Conservation (phyloP, 53 echinoderm and acorn worm species). For the Arbacia lixula region DNA sequence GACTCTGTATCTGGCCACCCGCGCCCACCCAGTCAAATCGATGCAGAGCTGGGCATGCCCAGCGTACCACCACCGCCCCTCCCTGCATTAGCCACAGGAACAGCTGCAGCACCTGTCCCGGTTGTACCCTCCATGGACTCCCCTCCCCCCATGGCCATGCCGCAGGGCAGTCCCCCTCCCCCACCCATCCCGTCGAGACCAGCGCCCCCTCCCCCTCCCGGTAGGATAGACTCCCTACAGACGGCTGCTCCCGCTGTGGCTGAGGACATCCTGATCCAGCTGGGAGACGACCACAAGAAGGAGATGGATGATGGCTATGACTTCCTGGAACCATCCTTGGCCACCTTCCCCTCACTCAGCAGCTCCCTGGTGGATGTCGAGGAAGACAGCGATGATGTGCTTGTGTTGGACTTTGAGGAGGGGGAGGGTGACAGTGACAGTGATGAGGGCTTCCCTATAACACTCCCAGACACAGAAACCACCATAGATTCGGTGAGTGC, state of each 20-base stretch:
- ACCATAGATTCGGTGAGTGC: slow-evolving; percentile 41
- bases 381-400: slow-evolving; percentile 5
- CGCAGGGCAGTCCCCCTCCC: background rate
- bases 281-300: slow-evolving; percentile 5
- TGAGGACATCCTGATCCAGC: slow-evolving; percentile 8
- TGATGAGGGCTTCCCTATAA: slow-evolving; percentile 4
- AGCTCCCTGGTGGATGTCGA: too few relatives aligned
- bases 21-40: slow-evolving; percentile 7
- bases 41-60: slow-evolving; percentile 20
- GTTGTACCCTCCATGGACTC: background rate
- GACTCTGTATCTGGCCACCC: slow-evolving; percentile 18
- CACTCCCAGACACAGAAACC: slow-evolving; percentile 20
- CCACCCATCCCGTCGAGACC: slow-evolving; percentile 8
- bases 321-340: slow-evolving; percentile 15
- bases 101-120: slow-evolving; percentile 3
- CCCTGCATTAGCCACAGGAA: background rate
- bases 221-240: slow-evolving; percentile 4
- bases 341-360: background rate
- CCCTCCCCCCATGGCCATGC: background rate
- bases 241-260: background rate
- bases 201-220: slow-evolving; percentile 40
- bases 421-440: slow-evolving; percentile 22
- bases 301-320: slow-evolving; percentile 44
- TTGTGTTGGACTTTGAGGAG: slow-evolving; percentile 2
- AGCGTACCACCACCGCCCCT: slow-evolving; percentile 1